phyloP scores from a whole-genome alignment of 2,888 invertebrate genomes.

The Drosophila niveifrons region DNA sequence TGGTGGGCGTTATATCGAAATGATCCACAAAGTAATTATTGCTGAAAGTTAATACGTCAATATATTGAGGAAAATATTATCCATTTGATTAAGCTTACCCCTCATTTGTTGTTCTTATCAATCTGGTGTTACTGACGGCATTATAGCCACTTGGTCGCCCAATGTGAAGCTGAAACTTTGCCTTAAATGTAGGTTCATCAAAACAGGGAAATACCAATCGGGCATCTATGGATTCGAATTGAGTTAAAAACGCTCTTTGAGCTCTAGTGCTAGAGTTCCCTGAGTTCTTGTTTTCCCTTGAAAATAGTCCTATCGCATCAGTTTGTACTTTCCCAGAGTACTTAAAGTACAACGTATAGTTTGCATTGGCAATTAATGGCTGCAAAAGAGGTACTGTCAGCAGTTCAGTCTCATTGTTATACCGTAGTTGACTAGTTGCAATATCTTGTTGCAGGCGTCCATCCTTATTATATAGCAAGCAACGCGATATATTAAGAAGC shows the following conservation, averaged over 20 bases:
- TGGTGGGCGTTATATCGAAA: conserved; percentile 86
- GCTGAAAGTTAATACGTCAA: conserved; percentile 32
- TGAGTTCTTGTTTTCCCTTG: neutral
- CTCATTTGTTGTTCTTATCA: conserved; percentile 42
- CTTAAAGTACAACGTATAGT: conserved; percentile 85
- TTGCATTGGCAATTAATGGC: conserved; percentile 76
- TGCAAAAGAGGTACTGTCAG: conserved; percentile 85
- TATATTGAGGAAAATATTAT: neutral
- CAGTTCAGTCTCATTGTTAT: conserved; percentile 83
- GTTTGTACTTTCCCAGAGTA: conserved; percentile 86
- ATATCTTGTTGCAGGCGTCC: conserved; percentile 37
- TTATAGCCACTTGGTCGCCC: conserved; percentile 85
- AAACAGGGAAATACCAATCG: conserved; percentile 91
- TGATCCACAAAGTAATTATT: conserved; percentile 66
- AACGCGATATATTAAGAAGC: conserved; percentile 57
- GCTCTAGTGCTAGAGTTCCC: neutral
- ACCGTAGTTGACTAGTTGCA: conserved; percentile 43
- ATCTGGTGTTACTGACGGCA: conserved; percentile 80
- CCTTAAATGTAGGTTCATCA: conserved; percentile 90
- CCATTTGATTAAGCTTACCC: conserved; percentile 51
- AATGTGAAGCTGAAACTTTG: conserved; percentile 88
- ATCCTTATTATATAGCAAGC: conserved; percentile 44
- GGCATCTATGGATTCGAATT: conserved; percentile 89
- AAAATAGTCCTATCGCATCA: conserved; percentile 73
- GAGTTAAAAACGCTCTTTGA: conserved; percentile 87